A percentile compares a stretch with the other conserved stretches of the same genome.
phyloP scores from a whole-genome alignment of 2,797 vertebrate genomes.

The Melanotaenia nigrans region DNA sequence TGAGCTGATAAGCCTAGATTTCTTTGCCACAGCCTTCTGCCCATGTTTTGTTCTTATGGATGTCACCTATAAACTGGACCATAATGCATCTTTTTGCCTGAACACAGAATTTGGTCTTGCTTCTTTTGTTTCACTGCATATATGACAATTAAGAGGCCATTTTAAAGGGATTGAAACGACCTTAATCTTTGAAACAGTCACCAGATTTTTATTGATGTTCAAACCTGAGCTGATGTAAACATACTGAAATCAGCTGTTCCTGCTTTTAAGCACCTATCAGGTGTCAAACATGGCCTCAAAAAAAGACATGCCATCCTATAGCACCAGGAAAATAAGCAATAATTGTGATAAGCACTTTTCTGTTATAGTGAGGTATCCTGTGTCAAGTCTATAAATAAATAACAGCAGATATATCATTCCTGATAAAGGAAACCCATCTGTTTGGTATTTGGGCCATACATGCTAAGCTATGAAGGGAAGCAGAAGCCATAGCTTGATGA shows the following conservation, averaged over 20 bases:
- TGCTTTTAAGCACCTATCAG: conserved; percentile 46
- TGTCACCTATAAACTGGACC: too few relatives aligned
- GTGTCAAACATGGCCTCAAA: conserved; percentile 22
- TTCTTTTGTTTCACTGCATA: conserved; percentile 3
- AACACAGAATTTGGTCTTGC: neutral
- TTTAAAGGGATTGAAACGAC: conserved; percentile 34
- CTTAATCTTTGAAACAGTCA: conserved; percentile 67
- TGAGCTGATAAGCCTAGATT: neutral
- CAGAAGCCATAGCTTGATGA: neutral
- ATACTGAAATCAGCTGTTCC: conserved; percentile 77
- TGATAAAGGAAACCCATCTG: conserved; percentile 45
- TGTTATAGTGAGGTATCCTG: conserved; percentile 16
- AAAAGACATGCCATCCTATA: conserved; percentile 18
- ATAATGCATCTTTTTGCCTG: neutral
- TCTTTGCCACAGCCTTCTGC: neutral
- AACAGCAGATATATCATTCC: conserved; percentile 37
- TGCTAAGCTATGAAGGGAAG: conserved; percentile 2
- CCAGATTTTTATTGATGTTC: conserved; percentile 76
- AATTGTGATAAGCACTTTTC: conserved; percentile 15
- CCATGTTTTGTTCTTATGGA: too few relatives aligned
- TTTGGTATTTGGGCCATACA: neutral
- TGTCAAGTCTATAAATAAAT: conserved; percentile 41
- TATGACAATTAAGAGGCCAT: conserved; percentile 18
- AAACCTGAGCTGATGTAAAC: conserved; percentile 16
- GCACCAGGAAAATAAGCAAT: conserved; percentile 18